phyloP scores from a whole-genome alignment of 2,888 invertebrate species.

The Drosophila engyochracea region DNA sequence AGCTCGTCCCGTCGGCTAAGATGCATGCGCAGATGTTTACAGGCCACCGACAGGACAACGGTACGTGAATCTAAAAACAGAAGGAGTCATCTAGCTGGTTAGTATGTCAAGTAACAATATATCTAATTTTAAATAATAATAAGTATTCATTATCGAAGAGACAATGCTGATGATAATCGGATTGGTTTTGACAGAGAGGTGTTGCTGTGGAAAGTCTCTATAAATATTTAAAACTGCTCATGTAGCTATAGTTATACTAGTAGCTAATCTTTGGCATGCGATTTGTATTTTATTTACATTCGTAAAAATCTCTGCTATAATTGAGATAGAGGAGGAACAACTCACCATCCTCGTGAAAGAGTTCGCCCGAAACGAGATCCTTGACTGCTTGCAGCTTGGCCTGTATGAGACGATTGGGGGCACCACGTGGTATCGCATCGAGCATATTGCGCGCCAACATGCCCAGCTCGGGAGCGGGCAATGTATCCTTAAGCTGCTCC shows the following conservation, averaged over 20 bases:
- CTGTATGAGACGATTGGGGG: slow-evolving; percentile 89
- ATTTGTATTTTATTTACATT: neutral
- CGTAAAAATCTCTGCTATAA: neutral
- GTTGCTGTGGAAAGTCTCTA: neutral
- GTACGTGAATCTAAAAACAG: slow-evolving; percentile 91
- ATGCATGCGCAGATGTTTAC: slow-evolving; percentile 94
- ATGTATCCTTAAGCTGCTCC: slow-evolving; percentile 91
- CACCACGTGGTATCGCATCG: slow-evolving; percentile 88
- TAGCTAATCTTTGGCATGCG: neutral
- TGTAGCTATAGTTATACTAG: neutral
- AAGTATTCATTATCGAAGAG: neutral
- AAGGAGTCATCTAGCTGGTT: neutral
- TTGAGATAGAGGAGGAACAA: neutral
- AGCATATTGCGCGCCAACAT: slow-evolving; percentile 92
- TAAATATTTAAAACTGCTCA: neutral
- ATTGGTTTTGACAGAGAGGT: neutral
- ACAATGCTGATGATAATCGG: neutral
- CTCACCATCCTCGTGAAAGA: slow-evolving; percentile 90
- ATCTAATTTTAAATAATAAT: neutral
- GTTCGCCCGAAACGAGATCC: slow-evolving; percentile 90
- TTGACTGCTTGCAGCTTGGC: slow-evolving; percentile 94
- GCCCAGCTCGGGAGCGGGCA: slow-evolving; percentile 92
- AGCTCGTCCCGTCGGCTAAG: slow-evolving; percentile 93
- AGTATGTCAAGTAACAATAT: neutral
- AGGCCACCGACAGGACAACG: slow-evolving; percentile 92